Percentiles rank a stretch among this genome's conserved stretches.
Evolutionary conservation across 2,797 vertebrate species (phyloP).

Genomic region (Enteromius unitaeniatus): DNA sequence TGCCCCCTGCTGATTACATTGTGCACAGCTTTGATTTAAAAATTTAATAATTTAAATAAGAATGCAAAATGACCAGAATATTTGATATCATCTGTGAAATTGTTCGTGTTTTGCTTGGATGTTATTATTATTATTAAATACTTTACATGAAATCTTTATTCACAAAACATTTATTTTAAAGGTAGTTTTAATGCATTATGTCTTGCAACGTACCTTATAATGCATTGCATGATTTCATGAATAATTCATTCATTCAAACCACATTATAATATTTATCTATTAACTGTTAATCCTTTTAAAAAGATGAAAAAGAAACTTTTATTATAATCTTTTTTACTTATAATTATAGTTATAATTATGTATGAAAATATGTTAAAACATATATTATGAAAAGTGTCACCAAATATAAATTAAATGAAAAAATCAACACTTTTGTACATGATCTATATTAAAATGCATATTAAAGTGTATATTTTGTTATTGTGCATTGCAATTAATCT

Average conservation of each 20-base stretch:
- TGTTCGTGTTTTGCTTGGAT: too few species aligned
- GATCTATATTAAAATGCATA: background rate
- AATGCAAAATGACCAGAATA: background rate
- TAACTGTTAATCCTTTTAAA: background rate
- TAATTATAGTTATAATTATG: background rate
- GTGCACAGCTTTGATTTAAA: background rate
- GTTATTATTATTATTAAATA: background rate
- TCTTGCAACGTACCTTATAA: background rate
- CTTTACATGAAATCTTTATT: background rate
- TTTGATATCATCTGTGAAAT: background rate
- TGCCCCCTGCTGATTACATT: constrained; percentile 53
- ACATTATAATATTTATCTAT: background rate
- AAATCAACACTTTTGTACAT: background rate
- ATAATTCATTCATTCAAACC: background rate
- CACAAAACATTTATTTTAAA: background rate
- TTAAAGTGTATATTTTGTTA: too few species aligned
- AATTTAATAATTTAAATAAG: too few species aligned
- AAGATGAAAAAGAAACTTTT: background rate
- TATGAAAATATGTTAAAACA: background rate
- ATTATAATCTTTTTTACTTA: background rate
- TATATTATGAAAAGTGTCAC: background rate
- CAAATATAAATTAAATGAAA: background rate
- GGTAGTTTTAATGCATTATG: background rate
- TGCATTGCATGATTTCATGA: background rate
- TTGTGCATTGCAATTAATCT: too few species aligned